Evolutionary conservation across 2,797 vertebrate genomes (phyloP).

Genomic region (Gallinago stenura): DNA sequence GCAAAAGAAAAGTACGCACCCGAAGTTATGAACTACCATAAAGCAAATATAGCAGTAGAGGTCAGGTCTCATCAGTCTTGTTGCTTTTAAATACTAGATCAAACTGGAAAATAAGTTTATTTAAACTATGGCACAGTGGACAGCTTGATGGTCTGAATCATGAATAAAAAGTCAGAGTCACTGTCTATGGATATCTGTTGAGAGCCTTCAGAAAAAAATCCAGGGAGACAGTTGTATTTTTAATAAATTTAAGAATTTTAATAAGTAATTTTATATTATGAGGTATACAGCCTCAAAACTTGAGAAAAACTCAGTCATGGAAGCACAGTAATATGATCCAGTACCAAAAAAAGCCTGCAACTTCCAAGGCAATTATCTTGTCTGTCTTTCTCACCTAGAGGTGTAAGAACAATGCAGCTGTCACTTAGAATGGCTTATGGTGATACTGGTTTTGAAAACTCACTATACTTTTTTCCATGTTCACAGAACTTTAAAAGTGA

Average conservation of each 20-base stretch:
- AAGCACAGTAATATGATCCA: conserved; percentile 53
- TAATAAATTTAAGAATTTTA: conserved; percentile 1
- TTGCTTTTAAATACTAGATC: neutral
- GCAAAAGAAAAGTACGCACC: neutral
- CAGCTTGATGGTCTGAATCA: neutral
- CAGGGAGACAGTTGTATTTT: neutral
- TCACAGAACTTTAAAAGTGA: neutral
- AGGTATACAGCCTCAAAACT: conserved; percentile 31
- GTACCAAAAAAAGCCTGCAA: conserved; percentile 28
- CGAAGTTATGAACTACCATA: neutral
- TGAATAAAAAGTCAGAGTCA: conserved; percentile 22
- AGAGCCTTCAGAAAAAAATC: neutral
- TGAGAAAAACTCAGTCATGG: conserved; percentile 40
- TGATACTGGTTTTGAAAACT: conserved; percentile 60
- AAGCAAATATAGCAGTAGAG: neutral
- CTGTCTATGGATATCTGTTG: neutral
- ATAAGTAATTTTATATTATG: neutral
- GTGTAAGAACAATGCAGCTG: conserved; percentile 58
- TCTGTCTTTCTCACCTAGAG: conserved; percentile 55
- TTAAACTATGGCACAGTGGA: neutral
- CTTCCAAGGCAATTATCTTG: conserved; percentile 71
- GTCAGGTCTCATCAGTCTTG: neutral
- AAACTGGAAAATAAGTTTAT: neutral
- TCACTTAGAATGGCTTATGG: conserved; percentile 44
- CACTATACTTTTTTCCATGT: neutral